Evolutionary conservation across 2,797 vertebrate species (phyloP).

Genomic region (Scolopax bukidnonensis): DNA sequence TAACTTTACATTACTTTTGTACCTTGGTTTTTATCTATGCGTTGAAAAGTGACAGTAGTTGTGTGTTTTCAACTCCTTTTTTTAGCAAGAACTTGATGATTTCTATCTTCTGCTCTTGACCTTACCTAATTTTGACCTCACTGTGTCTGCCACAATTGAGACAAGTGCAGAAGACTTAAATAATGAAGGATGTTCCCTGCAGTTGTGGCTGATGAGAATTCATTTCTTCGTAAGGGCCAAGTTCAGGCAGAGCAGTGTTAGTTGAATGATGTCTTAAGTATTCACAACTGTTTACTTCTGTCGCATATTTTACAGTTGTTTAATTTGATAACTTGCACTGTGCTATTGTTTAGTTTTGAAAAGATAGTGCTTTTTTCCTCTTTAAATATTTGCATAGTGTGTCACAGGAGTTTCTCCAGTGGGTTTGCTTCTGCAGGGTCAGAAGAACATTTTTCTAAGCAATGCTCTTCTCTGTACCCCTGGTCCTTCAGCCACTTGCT

Average conservation of each 20-base stretch:
- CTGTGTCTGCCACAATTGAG: neutral
- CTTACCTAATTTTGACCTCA: neutral
- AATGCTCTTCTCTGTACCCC: neutral
- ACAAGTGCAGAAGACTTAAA: neutral
- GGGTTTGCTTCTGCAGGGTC: neutral
- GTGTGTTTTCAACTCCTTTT: neutral
- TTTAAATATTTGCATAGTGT: neutral
- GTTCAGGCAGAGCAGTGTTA: neutral
- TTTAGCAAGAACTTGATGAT: neutral
- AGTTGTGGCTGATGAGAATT: neutral
- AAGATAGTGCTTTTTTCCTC: neutral
- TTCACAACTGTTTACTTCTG: conserved; percentile 7
- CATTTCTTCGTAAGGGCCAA: neutral
- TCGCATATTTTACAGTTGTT: conserved; percentile 7
- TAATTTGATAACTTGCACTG: neutral
- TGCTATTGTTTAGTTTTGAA: conserved; percentile 21
- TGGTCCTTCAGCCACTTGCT: neutral
- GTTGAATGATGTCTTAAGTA: neutral
- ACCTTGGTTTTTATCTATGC: neutral
- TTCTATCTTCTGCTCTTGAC: neutral
- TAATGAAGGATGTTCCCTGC: neutral
- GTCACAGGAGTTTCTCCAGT: neutral
- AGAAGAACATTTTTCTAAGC: neutral
- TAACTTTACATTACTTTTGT: neutral
- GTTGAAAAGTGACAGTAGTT: neutral